These are phyloP conservation scores for Vannuccia rotundouncinata DNA, from an alignment of 2,888 invertebrate genomes.

Conservation along the genomic window DNA sequence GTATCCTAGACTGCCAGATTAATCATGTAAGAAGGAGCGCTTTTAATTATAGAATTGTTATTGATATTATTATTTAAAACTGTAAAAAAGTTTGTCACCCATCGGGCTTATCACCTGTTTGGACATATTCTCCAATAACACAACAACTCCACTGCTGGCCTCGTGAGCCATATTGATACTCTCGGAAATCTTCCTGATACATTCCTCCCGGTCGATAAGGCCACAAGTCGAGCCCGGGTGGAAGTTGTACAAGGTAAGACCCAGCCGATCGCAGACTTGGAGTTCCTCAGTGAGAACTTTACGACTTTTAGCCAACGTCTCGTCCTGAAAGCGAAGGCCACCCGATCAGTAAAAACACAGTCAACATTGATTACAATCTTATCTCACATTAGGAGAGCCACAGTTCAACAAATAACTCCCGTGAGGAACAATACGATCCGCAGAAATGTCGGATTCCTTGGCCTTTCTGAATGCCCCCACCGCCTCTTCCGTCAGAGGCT, in stretches of 20 bases:
- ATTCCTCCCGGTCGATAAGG: not conserved
- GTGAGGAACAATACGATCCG: conserved; percentile 50
- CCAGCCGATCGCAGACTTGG: conserved; percentile 56
- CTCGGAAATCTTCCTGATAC: conserved; percentile 37
- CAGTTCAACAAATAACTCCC: conserved; percentile 59
- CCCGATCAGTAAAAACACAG: too few relatives aligned
- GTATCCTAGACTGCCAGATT: too few relatives aligned
- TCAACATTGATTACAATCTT: not conserved
- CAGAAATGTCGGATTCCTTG: conserved; percentile 45
- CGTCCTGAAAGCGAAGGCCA: conserved; percentile 42
- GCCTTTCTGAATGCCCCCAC: conserved; percentile 50
- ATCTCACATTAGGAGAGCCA: conserved; percentile 53
- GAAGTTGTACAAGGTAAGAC: conserved; percentile 58
- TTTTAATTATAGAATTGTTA: too few relatives aligned
- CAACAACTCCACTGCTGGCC: conserved; percentile 1
- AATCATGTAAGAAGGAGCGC: too few relatives aligned
- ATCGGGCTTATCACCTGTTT: conserved; percentile 35
- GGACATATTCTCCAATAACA: conserved; percentile 39
- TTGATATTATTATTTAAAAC: too few relatives aligned
- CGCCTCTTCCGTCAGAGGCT: conserved; percentile 48
- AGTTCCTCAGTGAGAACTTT: conserved; percentile 57
- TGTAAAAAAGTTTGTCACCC: too few relatives aligned
- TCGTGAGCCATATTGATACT: conserved; percentile 33
- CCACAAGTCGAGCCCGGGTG: conserved; percentile 55
- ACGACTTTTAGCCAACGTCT: conserved; percentile 54